Percentiles rank a stretch among this genome's conserved stretches.
phyloP scores from a whole-genome alignment of 2,888 invertebrate genomes.

The Rhamnusium bicolor region DNA sequence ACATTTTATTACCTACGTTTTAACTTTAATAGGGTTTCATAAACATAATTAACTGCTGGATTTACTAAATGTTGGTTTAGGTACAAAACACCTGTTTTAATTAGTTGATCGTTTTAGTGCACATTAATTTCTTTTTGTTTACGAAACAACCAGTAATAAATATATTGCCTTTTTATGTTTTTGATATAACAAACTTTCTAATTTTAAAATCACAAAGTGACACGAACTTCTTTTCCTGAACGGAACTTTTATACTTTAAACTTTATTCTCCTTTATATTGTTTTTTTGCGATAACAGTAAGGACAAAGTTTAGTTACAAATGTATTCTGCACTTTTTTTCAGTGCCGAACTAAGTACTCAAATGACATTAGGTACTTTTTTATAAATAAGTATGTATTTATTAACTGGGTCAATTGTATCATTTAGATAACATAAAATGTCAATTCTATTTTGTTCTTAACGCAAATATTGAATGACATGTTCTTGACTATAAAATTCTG shows the following conservation, averaged over 20 bases:
- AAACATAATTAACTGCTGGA: slow-evolving; percentile 24
- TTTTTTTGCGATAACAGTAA: not conserved
- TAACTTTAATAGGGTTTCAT: slow-evolving; percentile 6
- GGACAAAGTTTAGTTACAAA: not conserved
- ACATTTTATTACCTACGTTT: not conserved
- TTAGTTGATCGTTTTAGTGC: not conserved
- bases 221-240: not conserved
- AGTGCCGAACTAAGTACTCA: no score
- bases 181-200: not conserved
- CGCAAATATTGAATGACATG: no score
- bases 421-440: no score
- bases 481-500: no score
- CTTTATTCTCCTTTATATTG: not conserved
- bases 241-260: not conserved
- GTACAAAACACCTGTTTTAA: slow-evolving; percentile 9
- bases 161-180: not conserved
- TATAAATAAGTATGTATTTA: no score
- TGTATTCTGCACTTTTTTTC: not conserved
- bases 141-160: not conserved
- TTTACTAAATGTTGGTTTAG: not conserved
- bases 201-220: not conserved
- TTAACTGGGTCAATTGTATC: no score
- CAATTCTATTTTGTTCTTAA: no score
- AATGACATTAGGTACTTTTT: no score
- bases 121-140: slow-evolving; percentile 17